Evolutionary conservation across 2,113 vertebrate species (phyloP).

Genomic region (Chloropsis cyanopogon): DNA sequence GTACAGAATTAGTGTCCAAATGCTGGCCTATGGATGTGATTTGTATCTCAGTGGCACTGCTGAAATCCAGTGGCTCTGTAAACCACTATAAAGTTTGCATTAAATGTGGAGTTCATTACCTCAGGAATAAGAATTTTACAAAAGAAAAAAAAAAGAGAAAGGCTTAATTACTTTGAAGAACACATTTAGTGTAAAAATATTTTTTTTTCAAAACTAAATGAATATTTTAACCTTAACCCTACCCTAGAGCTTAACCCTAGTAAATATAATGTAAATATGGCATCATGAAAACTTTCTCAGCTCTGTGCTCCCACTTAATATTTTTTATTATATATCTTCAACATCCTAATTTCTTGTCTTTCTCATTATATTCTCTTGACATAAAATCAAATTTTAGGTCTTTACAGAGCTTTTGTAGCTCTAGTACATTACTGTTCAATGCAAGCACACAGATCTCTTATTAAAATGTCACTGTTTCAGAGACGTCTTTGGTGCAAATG

Average conservation of each 20-base stretch:
- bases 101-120: background rate
- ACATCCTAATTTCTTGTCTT: slow-evolving; percentile 39
- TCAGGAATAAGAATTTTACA: background rate
- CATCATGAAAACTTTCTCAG: background rate
- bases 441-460: slow-evolving; percentile 16
- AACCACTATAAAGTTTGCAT: background rate
- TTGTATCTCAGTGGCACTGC: background rate
- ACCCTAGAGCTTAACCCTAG: background rate
- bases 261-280: background rate
- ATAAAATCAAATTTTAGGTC: slow-evolving; percentile 21
- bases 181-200: background rate
- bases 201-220: slow-evolving; percentile 36
- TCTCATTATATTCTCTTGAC: slow-evolving; percentile 41
- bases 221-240: background rate
- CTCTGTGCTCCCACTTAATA: background rate
- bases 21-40: background rate
- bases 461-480: slow-evolving; percentile 32
- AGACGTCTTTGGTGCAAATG: background rate
- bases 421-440: background rate
- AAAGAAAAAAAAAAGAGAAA: background rate
- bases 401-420: background rate
- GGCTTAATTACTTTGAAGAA: background rate
- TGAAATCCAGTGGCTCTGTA: background rate
- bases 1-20: background rate
- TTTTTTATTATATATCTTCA: slow-evolving; percentile 29